Evolutionary conservation across 2,113 vertebrate species (phyloP).

Genomic region (Dicerorhinus sumatrensis): DNA sequence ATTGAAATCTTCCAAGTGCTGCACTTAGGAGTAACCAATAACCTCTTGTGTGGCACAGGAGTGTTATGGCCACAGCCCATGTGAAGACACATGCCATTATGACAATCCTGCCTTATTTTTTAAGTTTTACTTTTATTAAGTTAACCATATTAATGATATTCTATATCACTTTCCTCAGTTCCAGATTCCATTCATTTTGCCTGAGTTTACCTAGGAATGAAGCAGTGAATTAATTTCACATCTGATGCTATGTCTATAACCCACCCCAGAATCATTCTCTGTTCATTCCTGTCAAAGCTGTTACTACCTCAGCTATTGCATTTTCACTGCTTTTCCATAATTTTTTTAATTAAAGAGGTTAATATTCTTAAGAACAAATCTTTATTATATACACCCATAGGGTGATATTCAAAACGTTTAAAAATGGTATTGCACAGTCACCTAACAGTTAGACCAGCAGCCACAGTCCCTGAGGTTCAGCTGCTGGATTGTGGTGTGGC

Average conservation of each 20-base stretch:
- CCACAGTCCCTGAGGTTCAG: not conserved
- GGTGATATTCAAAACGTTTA: not conserved
- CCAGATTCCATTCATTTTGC: too few relatives aligned
- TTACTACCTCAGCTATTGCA: not conserved
- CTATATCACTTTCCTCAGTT: not conserved
- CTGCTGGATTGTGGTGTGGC: not conserved
- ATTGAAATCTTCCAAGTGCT: not conserved
- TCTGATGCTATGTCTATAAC: fast-evolving
- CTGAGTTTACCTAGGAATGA: not conserved
- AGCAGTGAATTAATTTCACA: too few relatives aligned
- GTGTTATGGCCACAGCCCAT: fast-evolving
- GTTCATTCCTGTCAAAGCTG: not conserved
- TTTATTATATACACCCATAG: not conserved
- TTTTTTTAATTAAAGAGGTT: not conserved
- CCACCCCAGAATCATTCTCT: not conserved
- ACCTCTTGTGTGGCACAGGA: not conserved
- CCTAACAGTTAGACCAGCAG: too few relatives aligned
- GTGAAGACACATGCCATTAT: fast-evolving
- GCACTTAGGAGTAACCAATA: too few relatives aligned
- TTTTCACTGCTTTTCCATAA: not conserved
- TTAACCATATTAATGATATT: not conserved
- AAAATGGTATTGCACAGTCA: too few relatives aligned
- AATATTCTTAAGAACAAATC: not conserved
- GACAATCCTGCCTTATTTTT: not conserved
- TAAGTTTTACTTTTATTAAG: not conserved